These are phyloP conservation scores for Saguinus imperator DNA, from an alignment of 2,113 vertebrate genomes.

Conservation along the genomic window DNA sequence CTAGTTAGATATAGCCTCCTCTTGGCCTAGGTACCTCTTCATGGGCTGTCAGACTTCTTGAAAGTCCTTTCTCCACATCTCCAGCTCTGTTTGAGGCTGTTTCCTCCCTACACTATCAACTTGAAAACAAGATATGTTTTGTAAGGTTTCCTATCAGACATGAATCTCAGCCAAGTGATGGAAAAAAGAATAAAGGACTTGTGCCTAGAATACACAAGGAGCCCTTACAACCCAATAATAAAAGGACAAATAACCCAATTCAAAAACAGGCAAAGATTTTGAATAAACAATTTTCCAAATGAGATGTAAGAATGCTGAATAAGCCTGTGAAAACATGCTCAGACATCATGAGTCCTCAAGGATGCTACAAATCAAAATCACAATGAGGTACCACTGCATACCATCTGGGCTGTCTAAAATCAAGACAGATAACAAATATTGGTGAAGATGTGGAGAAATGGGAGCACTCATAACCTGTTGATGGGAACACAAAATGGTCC, in stretches of 20 bases:
- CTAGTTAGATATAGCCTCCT: neutral
- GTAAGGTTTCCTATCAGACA: neutral
- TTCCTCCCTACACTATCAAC: neutral
- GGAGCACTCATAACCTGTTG: neutral
- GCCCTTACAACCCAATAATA: neutral
- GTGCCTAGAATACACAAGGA: neutral
- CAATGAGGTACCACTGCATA: neutral
- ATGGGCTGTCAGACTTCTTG: neutral
- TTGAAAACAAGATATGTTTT: neutral
- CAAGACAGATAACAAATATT: neutral
- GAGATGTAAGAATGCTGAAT: neutral
- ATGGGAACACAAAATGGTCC: neutral
- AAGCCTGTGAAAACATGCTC: neutral
- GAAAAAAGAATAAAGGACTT: neutral
- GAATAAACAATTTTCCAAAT: neutral
- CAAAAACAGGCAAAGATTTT: neutral
- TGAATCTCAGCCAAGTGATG: neutral
- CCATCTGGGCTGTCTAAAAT: neutral
- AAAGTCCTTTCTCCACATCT: neutral
- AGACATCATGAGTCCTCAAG: neutral
- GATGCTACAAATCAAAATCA: slow-evolving; percentile 1
- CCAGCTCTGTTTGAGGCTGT: neutral
- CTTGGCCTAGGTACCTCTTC: neutral
- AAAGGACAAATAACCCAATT: neutral
- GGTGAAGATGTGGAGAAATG: neutral